These are phyloP conservation scores for Drosophila asahinai DNA, from an alignment of 1,140 invertebrate genomes.

Conservation along the genomic window DNA sequence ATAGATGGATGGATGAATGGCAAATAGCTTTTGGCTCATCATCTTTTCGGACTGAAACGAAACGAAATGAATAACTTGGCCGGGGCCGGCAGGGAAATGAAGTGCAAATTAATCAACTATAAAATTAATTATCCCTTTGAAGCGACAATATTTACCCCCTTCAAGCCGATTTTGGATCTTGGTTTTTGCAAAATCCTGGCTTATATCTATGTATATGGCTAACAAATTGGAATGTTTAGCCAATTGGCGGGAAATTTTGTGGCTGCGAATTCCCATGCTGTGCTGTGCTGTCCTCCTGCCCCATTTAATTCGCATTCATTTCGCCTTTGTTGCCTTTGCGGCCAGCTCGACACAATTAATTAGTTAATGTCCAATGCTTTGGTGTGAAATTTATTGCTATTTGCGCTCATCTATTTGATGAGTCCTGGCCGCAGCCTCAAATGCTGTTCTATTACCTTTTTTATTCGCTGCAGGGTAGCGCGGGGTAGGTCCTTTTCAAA, in stretches of 20 bases:
- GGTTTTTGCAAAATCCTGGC: background rate
- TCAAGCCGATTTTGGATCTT: background rate
- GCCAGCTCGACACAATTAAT: constrained; percentile 79
- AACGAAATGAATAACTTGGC: constrained; percentile 6
- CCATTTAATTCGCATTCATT: constrained; percentile 37
- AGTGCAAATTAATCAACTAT: constrained; percentile 63
- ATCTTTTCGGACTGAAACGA: constrained; percentile 16
- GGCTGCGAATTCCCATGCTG: background rate
- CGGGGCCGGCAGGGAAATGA: constrained; percentile 7
- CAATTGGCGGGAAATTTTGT: constrained; percentile 25
- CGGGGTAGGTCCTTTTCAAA: background rate
- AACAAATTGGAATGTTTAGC: constrained; percentile 10
- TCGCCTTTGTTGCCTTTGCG: constrained; percentile 59
- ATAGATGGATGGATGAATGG: constrained; percentile 26
- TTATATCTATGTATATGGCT: background rate
- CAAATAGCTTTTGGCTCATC: constrained; percentile 55
- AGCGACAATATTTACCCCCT: constrained; percentile 8
- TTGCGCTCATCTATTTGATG: constrained; percentile 67
- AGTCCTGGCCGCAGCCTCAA: constrained; percentile 37
- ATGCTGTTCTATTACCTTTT: constrained; percentile 9
- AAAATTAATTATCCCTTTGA: constrained; percentile 62
- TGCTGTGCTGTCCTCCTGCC: background rate
- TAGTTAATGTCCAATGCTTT: constrained; percentile 77
- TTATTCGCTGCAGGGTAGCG: background rate
- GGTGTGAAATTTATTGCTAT: constrained; percentile 80